Base-by-base conservation (phyloP, 2,797 vertebrate species). In the Cryptoblepharus egeriae region DNA sequence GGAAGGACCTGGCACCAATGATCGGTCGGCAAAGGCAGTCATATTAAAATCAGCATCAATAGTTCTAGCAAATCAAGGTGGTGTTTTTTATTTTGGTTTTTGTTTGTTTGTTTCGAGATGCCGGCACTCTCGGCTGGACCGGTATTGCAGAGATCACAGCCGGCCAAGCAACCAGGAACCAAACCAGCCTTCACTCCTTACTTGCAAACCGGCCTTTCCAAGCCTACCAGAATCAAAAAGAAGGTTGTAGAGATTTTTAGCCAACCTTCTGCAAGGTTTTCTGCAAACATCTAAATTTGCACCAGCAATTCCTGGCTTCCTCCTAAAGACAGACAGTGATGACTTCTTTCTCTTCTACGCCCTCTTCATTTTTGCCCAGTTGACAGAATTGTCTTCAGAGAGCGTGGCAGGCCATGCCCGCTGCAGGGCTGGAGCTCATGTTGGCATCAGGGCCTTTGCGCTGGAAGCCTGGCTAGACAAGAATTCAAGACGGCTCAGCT, bases 141-240 rank as follows among this genome's bases (percentile, higher is more conserved):
- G n/a, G 12, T 60, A 45, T 24, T 28, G 64, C 75, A 55, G 10
- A 84, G 72, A 26, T 24, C 52, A 35, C 11, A 74, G 70, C n/a
- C 8, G 39, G 11, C 0, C 5, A 20, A 67, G 18, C 55, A 18
- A 18, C 55, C 15, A 2, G 52, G 64, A 80, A 68, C 63, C 65
- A 77, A 78, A 58, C 70, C 32, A 37, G 39, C 24, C 63, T 87
- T 81, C 85, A 45, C 72, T 88, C 32, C 57, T 84, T 83, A 89
- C 35, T 68, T 8, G 20, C 65, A 39, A 39, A 57, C 55, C 55
- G 16, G 22, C 9, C 55, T 57, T 22, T 57, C 16, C 22, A 12
- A 57, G 55, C 32, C 52, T 86, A 5, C 74, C 57, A 85, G 61
- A 84, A 71, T 37, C 0, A 0, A 22, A 32, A 45, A 35, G 72